A percentile compares a stretch with the other conserved stretches of the same genome.
Evolutionary conservation across 2,113 vertebrate species (phyloP).

Genomic region (Ictalurus punctatus): DNA sequence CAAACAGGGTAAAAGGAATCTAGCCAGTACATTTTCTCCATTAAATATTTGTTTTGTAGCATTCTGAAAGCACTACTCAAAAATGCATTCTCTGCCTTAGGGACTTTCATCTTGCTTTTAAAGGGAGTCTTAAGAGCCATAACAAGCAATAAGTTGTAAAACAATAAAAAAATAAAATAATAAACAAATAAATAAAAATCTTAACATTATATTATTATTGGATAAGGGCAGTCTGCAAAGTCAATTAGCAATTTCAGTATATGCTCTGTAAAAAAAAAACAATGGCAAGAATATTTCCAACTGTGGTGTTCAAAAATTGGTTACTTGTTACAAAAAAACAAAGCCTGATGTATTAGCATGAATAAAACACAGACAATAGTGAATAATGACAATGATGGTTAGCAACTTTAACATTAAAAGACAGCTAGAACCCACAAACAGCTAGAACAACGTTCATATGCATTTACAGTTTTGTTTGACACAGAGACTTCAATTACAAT

Average conservation of each 20-base stretch:
- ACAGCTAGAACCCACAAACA: not conserved
- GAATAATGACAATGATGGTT: not conserved
- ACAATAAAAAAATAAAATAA: too few species aligned
- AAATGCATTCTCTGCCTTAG: not conserved
- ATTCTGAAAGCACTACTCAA: not conserved
- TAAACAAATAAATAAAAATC: not conserved
- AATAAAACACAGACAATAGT: not conserved
- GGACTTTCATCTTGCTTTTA: not conserved
- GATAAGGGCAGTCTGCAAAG: not conserved
- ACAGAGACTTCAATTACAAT: not conserved
- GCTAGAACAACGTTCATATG: not conserved
- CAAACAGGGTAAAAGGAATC: not conserved
- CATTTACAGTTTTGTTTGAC: not conserved
- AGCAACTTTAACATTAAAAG: not conserved
- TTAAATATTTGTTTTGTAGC: not conserved
- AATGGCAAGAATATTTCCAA: conserved; percentile 40
- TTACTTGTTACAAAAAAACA: conserved; percentile 44
- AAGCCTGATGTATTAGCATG: not conserved
- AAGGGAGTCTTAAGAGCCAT: not conserved
- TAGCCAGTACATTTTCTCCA: not conserved
- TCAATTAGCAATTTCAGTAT: not conserved
- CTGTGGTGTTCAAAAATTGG: conserved; percentile 55
- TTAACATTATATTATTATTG: not conserved
- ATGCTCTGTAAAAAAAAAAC: not conserved
- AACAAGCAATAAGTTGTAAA: not conserved